Evolutionary conservation across 2,888 invertebrate species (phyloP).

Genomic region (Lasioglossum oenotherae): DNA sequence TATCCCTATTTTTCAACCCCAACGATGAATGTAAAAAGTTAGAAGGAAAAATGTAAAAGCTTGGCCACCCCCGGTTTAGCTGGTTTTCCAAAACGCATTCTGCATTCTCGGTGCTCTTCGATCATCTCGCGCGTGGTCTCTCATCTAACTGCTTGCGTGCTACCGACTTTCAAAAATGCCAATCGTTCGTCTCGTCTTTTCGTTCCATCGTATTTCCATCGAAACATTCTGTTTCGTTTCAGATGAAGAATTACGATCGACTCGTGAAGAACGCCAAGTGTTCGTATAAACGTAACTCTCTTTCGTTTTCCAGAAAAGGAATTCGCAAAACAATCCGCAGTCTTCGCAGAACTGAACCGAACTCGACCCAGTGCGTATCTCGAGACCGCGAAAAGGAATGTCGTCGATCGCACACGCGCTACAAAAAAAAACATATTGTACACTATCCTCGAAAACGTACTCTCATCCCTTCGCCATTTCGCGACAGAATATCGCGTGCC

Average conservation of each 20-base stretch:
- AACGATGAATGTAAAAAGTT: too few species aligned
- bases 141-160: slow-evolving; percentile 44
- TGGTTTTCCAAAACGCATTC: slow-evolving; percentile 50
- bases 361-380: background rate
- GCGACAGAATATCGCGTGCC: slow-evolving; percentile 71
- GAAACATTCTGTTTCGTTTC: background rate
- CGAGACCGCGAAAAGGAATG: slow-evolving; percentile 11
- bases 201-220: background rate
- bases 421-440: background rate
- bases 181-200: background rate
- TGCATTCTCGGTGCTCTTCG: slow-evolving; percentile 37
- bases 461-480: slow-evolving; percentile 54
- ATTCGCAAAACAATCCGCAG: background rate
- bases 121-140: slow-evolving; percentile 38
- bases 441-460: slow-evolving; percentile 7
- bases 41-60: too few species aligned
- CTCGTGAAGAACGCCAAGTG: background rate
- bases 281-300: background rate
- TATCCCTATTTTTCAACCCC: too few species aligned
- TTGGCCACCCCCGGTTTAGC: background rate
- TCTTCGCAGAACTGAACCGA: background rate
- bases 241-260: slow-evolving; percentile 1
- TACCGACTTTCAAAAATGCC: background rate
- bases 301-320: too few species aligned
- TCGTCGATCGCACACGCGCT: slow-evolving; percentile 14